phyloP scores from a whole-genome alignment of 2,888 invertebrate species.

The Parnassius smintheus region DNA sequence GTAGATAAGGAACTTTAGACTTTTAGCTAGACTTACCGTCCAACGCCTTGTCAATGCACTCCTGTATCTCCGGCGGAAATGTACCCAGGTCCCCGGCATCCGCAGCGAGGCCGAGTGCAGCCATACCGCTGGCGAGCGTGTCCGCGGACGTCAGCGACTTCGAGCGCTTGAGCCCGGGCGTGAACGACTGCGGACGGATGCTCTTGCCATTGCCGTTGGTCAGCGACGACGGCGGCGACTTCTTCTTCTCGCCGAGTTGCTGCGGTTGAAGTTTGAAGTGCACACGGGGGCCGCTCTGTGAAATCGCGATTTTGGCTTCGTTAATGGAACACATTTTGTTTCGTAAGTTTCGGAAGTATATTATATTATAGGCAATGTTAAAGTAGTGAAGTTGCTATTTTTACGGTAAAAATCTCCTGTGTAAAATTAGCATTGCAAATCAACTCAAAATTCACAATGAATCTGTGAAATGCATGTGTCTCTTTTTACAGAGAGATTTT shows the following conservation, averaged over 20 bases:
- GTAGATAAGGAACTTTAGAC: too few species aligned
- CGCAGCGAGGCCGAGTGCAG: slow-evolving; percentile 84
- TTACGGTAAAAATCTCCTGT: too few species aligned
- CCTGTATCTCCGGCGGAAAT: slow-evolving; percentile 87
- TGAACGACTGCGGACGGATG: slow-evolving; percentile 65
- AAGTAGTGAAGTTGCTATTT: too few species aligned
- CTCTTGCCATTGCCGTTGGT: slow-evolving; percentile 72
- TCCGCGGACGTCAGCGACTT: slow-evolving; percentile 91
- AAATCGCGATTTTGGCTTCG: slow-evolving; percentile 25
- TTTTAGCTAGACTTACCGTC: slow-evolving; percentile 73
- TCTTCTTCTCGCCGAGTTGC: slow-evolving; percentile 72
- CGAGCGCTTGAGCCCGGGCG: slow-evolving; percentile 86
- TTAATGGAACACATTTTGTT: background rate
- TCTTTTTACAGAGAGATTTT: too few species aligned
- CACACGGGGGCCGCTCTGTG: slow-evolving; percentile 78
- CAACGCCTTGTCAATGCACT: slow-evolving; percentile 87
- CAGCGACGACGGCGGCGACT: slow-evolving; percentile 66
- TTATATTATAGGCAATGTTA: too few species aligned
- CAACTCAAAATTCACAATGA: too few species aligned
- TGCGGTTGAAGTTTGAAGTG: slow-evolving; percentile 81
- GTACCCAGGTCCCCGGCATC: slow-evolving; percentile 88
- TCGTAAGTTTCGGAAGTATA: too few species aligned
- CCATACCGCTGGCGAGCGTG: slow-evolving; percentile 84
- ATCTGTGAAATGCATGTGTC: too few species aligned
- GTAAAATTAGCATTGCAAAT: too few species aligned